Evolutionary conservation across 1,140 invertebrate species (phyloP).

Genomic region (Scaptomyza pallida): DNA sequence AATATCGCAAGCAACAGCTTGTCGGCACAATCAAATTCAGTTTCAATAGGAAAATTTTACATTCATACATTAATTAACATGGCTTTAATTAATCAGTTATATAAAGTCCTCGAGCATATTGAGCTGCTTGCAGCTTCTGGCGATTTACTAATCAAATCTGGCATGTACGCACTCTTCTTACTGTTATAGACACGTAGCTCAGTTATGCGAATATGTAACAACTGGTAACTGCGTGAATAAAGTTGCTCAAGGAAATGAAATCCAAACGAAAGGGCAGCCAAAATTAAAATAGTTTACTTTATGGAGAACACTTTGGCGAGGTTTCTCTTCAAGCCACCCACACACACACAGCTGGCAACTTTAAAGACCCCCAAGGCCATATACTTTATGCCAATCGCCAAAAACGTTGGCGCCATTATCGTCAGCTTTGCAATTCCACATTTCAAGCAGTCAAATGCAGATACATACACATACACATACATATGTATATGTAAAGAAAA

Average conservation of each 20-base stretch:
- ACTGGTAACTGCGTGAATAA: conserved; percentile 44
- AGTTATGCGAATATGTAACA: conserved; percentile 33
- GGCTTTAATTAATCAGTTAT: too few relatives aligned
- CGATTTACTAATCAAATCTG: conserved; percentile 13
- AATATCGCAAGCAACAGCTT: too few relatives aligned
- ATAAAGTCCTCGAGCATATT: not conserved
- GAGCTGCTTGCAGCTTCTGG: not conserved
- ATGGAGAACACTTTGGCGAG: conserved; percentile 9
- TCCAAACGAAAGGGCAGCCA: conserved; percentile 51
- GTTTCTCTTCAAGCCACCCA: not conserved
- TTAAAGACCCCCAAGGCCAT: not conserved
- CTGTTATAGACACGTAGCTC: conserved; percentile 12
- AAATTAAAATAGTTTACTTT: conserved; percentile 45
- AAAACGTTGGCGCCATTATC: conserved; percentile 45
- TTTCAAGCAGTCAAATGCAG: conserved; percentile 15
- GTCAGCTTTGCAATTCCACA: conserved; percentile 24
- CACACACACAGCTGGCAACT: not conserved
- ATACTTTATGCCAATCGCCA: conserved; percentile 21
- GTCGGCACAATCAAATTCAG: too few relatives aligned
- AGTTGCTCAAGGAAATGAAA: conserved; percentile 54
- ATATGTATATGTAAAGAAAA: not conserved
- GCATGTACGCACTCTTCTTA: conserved; percentile 4
- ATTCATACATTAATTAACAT: too few relatives aligned
- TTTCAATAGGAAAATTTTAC: too few relatives aligned
- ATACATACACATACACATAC: not conserved